Evolutionary conservation across 2,888 invertebrate genomes (phyloP), one percentile per base, ranked within the genome.

Genomic region (Cheilosia vulpina): DNA sequence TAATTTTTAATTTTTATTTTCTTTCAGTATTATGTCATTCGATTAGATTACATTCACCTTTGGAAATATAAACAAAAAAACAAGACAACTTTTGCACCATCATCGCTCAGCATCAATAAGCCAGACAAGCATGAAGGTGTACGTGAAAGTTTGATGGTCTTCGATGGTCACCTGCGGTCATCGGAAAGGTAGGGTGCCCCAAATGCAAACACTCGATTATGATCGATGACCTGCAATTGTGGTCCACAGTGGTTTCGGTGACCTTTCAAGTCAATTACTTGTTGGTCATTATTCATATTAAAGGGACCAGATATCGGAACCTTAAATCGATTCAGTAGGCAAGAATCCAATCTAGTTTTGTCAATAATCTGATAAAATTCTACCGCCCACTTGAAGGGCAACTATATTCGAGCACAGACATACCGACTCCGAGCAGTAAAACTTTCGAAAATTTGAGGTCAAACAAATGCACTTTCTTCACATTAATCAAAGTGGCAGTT

Each of bases 11-110:
- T 62, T 60, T 62, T 34, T 43, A 5, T 73, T 58, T 58, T 63
- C 3, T 21, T 17, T 41, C 13, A 52, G 11, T 45, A 53, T 83
- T 83, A 77, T 73, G 52, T 73, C 78, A 79, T 47, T 15, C 21
- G 31, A 45, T 66, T 62, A 55, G 68, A 63, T 57, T 63, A 52
- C 66, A 83, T 55, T 78, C 55, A 73, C 62, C 72, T 50, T 63
- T 72, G 53, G 52, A 43, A 24, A 62, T 45, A 38, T 17, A 55
- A 62, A 62, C 9, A 21, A 15, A 38, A 38, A 50, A 60, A 27
- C 21, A 2, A 27, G 19, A 7, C 11, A 21, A 41, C 11, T 55
- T 60, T 72, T 41, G 72, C 62, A 53, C 31, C 65, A 43, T 50
- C 21, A 50, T 50, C 21, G 21, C 21, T 65, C 45, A 47, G 45